Conservation (phyloP, 2,888 invertebrate genomes). For the Drosophila paranaensis region DNA sequence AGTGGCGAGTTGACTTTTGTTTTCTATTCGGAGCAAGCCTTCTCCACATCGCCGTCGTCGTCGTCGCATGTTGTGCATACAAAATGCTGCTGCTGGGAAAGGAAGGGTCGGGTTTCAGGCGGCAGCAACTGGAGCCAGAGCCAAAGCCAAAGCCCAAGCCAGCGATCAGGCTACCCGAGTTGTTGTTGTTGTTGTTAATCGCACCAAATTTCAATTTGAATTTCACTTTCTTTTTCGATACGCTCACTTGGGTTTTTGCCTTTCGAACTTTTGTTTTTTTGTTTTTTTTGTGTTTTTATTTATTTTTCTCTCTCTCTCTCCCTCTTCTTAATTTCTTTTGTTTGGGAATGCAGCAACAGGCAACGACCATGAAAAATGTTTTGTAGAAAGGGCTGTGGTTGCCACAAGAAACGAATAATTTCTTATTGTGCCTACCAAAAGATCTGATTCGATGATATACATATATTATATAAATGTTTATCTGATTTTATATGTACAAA, state of each 20-base stretch:
- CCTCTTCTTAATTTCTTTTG: conserved; percentile 51
- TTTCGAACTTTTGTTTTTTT: conserved; percentile 74
- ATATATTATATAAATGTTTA: background rate
- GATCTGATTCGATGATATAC: conserved; percentile 3
- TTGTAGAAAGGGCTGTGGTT: conserved; percentile 61
- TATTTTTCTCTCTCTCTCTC: conserved; percentile 5
- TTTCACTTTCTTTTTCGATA: conserved; percentile 84
- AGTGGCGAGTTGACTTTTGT: conserved; percentile 79
- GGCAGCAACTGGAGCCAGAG: conserved; percentile 1
- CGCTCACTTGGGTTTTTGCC: conserved; percentile 82
- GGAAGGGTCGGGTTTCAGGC: conserved; percentile 12
- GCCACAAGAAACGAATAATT: conserved; percentile 1
- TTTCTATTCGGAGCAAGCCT: conserved; percentile 68
- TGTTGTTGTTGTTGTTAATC: conserved; percentile 69
- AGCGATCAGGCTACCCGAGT: conserved; percentile 49
- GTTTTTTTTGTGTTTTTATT: conserved; percentile 12
- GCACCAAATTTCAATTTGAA: conserved; percentile 81
- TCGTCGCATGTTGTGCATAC: conserved; percentile 73
- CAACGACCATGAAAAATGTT: conserved; percentile 74
- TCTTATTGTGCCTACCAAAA: background rate
- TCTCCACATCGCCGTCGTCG: conserved; percentile 18
- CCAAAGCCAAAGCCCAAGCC: conserved; percentile 1
- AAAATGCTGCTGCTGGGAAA: conserved; percentile 48
- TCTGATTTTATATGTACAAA: background rate
- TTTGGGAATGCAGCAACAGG: conserved; percentile 60